These are phyloP conservation scores for Mythimna vitellina DNA, from an alignment of 2,888 invertebrate genomes.

Conservation along the genomic window DNA sequence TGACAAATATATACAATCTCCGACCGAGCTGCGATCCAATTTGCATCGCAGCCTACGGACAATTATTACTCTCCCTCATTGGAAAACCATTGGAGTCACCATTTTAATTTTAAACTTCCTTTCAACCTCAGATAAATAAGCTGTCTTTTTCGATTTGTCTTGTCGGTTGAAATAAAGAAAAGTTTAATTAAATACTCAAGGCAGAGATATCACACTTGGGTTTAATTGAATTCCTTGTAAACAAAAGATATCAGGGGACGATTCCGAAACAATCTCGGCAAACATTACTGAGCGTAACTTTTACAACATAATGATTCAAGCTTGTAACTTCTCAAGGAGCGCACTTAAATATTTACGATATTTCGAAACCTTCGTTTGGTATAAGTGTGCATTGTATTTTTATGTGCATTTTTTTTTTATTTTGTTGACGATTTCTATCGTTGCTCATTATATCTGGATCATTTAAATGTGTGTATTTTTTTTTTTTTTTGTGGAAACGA, in stretches of 20 bases:
- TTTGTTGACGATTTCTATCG: conserved; percentile 33
- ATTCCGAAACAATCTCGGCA: conserved; percentile 55
- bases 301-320: conserved; percentile 61
- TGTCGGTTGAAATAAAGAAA: conserved; percentile 60
- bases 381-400: conserved; percentile 47
- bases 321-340: conserved; percentile 52
- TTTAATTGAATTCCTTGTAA: conserved; percentile 66
- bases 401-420: conserved; percentile 47
- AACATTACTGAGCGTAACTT: conserved; percentile 56
- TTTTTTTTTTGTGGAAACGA: neutral
- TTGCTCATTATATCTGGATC: conserved; percentile 2
- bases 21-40: conserved; percentile 62
- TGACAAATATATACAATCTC: conserved; percentile 60
- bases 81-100: conserved; percentile 74
- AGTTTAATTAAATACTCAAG: conserved; percentile 67
- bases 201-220: conserved; percentile 66
- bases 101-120: conserved; percentile 67
- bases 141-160: conserved; percentile 64
- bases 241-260: conserved; percentile 50
- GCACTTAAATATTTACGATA: conserved; percentile 64
- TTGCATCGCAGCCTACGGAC: conserved; percentile 69
- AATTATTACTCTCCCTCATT: conserved; percentile 74
- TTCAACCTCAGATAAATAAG: conserved; percentile 67
- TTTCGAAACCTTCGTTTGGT: conserved; percentile 47
- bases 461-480: neutral